Evolutionary conservation across 2,888 invertebrate species (phyloP).

Genomic region (Clunio marinus): DNA sequence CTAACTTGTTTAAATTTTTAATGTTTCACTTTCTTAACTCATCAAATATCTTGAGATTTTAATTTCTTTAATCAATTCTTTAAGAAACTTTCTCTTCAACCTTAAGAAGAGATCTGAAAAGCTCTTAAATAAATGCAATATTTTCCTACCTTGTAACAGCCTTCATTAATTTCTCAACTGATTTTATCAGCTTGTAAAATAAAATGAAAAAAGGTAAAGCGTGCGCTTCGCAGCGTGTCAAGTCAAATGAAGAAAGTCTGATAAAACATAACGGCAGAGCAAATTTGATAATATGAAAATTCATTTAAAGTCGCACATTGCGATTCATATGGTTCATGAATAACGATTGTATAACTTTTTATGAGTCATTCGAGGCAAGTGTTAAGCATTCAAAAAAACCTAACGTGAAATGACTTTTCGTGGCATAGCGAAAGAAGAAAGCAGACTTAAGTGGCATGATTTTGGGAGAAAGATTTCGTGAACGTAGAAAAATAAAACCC

Average conservation of each 20-base stretch:
- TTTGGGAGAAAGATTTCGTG: not conserved
- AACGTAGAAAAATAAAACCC: not conserved
- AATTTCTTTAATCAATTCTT: no score
- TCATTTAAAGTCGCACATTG: conserved; percentile 9
- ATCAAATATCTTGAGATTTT: no score
- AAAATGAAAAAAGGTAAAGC: not conserved
- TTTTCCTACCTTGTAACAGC: not conserved
- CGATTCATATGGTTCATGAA: not conserved
- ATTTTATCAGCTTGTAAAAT: conserved; percentile 30
- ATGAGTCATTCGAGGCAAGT: conserved; percentile 15
- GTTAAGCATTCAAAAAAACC: not conserved
- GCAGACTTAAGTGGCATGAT: not conserved
- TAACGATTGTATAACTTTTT: conserved; percentile 17
- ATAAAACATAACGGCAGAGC: conserved; percentile 20
- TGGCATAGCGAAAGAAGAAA: not conserved
- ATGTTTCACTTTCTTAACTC: no score
- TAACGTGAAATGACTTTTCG: not conserved
- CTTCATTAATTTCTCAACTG: conserved; percentile 9
- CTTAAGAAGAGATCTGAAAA: no score
- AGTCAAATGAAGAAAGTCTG: not conserved
- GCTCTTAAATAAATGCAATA: no score
- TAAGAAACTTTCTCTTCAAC: no score
- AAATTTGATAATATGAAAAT: conserved; percentile 30
- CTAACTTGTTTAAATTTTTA: no score
- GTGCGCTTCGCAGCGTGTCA: not conserved